Conservation (phyloP, 2,888 invertebrate genomes). For the Cancer borealis region DNA sequence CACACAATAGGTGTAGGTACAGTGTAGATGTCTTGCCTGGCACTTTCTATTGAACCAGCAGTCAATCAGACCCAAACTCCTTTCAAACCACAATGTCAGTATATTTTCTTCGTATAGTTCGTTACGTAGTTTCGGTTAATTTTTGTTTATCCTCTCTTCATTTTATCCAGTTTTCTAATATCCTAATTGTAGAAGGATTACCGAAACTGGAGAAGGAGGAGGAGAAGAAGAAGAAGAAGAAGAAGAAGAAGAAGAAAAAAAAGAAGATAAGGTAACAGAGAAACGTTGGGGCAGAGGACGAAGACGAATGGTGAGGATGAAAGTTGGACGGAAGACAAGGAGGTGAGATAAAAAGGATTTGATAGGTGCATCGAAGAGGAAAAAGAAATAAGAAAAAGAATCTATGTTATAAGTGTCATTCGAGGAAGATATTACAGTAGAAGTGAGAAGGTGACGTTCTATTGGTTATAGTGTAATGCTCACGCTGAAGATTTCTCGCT, state of each 20-base stretch:
- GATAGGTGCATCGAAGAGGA: background rate
- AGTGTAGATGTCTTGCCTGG: no score
- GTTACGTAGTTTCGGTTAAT: no score
- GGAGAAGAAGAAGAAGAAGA: background rate
- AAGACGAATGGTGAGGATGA: background rate
- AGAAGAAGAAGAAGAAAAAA: background rate
- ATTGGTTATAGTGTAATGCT: background rate
- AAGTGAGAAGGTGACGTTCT: background rate
- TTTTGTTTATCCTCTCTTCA: no score
- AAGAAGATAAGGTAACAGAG: background rate
- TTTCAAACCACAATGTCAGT: no score
- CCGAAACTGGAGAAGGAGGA: background rate
- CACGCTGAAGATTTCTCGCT: background rate
- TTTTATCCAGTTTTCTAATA: no score
- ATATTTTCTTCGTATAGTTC: no score
- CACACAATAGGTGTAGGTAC: no score
- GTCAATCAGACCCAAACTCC: no score
- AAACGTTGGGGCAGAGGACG: background rate
- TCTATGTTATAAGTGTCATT: background rate
- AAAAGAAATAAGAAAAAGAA: background rate
- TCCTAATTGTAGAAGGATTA: no score
- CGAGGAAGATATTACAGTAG: background rate
- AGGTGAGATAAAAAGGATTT: background rate
- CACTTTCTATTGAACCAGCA: no score
- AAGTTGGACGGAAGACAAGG: background rate